Percentiles rank a stretch among this genome's conserved stretches.
Evolutionary conservation across 2,113 vertebrate species (phyloP).

Genomic region (Peromyscus leucopus): DNA sequence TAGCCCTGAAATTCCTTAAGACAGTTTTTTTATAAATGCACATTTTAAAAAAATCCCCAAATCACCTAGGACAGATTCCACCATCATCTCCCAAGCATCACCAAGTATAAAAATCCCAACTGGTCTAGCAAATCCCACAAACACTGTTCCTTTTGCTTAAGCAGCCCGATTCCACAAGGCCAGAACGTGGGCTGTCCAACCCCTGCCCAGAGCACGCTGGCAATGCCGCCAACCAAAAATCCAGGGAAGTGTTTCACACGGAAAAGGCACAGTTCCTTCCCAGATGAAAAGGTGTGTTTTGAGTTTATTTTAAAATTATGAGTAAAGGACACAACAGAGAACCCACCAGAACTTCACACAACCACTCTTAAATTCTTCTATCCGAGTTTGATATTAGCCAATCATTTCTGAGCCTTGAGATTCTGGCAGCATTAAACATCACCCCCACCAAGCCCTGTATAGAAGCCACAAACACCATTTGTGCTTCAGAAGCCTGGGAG

Average conservation of each 20-base stretch:
- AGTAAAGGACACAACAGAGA: not conserved
- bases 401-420: slow-evolving; percentile 35
- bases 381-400: slow-evolving; percentile 19
- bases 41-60: not conserved
- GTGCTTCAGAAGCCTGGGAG: not conserved
- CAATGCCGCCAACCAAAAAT: not conserved
- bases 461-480: slow-evolving; percentile 43
- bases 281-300: not conserved
- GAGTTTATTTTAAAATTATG: not conserved
- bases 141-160: not conserved
- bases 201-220: not conserved
- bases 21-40: not conserved
- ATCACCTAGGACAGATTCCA: not conserved
- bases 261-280: not conserved
- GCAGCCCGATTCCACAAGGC: not conserved
- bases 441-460: not conserved
- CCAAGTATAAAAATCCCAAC: slow-evolving; percentile 35
- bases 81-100: not conserved
- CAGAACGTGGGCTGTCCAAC: not conserved
- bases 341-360: not conserved
- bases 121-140: slow-evolving; percentile 29
- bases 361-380: not conserved
- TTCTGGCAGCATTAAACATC: slow-evolving; percentile 34
- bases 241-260: not conserved
- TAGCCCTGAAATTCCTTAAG: not conserved